Base-by-base conservation (phyloP, 2,797 vertebrate genomes). In the Sebastes wilsoni region DNA sequence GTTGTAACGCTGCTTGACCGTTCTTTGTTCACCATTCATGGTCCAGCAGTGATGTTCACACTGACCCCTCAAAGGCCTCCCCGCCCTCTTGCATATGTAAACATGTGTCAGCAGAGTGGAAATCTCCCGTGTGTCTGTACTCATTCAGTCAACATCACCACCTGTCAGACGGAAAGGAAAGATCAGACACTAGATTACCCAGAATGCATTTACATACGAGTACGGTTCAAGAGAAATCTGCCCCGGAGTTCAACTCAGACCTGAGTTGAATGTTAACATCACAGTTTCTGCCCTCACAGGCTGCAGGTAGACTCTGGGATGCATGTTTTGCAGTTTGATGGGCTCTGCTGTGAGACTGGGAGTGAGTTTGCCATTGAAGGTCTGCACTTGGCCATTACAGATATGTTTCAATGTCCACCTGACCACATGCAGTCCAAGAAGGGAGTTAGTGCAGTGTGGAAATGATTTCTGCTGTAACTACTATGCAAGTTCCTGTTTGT, bases 341-440 rank as follows among this genome's bases (percentile, higher is more conserved):
- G 55, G 8, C 27, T 75, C 52, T n/a, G 36, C 75, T 36, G 55
- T 78, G 75, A 79, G 68, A 83, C 71, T 52, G 46, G 80, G 30
- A 78, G 68, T 84, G 69, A 67, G 75, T 87, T 83, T 79, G 58
- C n/a, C 25, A 78, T 52, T 77, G 80, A 84, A 77, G 71, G 77
- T 58, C 38, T 64, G 46, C 34, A 73, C 52, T 79, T 66, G 70
- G 69, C 70, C 81, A 79, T 88, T 75, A 82, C 28, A 76, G 36
- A 74, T 78, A 66, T 54, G 82, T 78, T 80, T 84, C 76, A 52
- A 12, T 56, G 73, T 75, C 46, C 30, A 38, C 11, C 66, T 77
- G 65, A 59, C 60, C 52, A 71, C 72, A 75, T 34, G n/a, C 18
- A 20, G 71, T 20, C 46, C 32, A 66, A 55, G 66, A 75, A 34